These are phyloP conservation scores for Menura novaehollandiae DNA, from an alignment of 2,113 vertebrate species.

Conservation along the genomic window DNA sequence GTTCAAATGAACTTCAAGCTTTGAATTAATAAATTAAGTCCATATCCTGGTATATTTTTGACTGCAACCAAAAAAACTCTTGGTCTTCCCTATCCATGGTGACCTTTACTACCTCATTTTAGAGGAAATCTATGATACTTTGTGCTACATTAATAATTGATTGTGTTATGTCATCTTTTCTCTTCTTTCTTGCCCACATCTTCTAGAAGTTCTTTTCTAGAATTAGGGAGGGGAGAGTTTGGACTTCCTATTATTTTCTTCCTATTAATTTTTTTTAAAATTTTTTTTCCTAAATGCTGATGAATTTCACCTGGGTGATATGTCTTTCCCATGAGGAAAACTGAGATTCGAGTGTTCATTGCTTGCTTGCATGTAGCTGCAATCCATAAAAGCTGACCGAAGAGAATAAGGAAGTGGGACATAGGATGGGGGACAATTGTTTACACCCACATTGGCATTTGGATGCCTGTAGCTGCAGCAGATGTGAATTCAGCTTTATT, in stretches of 20 bases:
- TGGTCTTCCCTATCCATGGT: background rate
- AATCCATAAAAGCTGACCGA: background rate
- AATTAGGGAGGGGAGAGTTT: background rate
- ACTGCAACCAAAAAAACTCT: background rate
- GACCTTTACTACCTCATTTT: background rate
- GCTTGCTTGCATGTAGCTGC: background rate
- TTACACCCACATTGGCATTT: background rate
- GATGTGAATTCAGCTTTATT: background rate
- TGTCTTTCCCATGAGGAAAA: background rate
- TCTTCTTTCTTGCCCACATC: background rate
- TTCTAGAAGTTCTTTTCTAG: background rate
- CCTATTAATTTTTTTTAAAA: background rate
- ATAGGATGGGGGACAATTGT: background rate
- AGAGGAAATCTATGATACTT: background rate
- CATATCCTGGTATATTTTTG: background rate
- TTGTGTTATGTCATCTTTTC: background rate
- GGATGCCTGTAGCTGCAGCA: background rate
- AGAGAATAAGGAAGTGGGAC: background rate
- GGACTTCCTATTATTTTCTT: background rate
- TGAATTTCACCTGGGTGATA: background rate
- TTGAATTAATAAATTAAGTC: background rate
- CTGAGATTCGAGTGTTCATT: background rate
- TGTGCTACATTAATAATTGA: background rate
- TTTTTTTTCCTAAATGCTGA: background rate
- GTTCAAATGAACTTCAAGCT: background rate